Evolutionary conservation across 2,113 vertebrate species (phyloP).

Genomic region (Dryoscopus gambensis): DNA sequence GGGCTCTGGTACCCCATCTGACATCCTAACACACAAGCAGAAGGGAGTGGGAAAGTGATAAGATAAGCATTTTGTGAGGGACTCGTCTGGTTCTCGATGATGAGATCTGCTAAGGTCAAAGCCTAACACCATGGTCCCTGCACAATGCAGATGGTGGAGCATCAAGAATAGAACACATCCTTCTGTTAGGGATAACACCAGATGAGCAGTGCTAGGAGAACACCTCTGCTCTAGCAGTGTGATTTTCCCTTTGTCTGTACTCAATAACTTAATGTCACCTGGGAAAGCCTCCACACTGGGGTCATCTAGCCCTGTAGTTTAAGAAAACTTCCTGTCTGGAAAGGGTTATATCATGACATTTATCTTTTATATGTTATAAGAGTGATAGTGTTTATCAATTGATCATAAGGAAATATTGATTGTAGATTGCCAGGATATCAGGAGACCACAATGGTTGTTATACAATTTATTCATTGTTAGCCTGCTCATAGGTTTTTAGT

Average conservation of each 20-base stretch:
- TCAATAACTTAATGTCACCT: background rate
- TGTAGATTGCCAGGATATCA: background rate
- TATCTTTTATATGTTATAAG: background rate
- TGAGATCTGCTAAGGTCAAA: background rate
- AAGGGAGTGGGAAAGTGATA: background rate
- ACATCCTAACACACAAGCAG: background rate
- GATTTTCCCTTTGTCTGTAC: background rate
- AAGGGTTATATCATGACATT: background rate
- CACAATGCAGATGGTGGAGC: background rate
- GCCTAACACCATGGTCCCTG: background rate
- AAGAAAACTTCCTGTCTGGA: background rate
- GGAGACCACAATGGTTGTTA: background rate
- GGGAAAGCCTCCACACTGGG: background rate
- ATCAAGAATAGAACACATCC: background rate
- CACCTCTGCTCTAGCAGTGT: accelerated
- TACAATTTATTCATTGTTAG: background rate
- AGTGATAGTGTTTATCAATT: background rate
- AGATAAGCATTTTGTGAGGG: background rate
- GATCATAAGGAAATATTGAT: background rate
- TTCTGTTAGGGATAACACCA: background rate
- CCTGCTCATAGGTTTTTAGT: background rate
- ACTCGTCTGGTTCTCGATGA: accelerated
- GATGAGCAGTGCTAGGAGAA: background rate
- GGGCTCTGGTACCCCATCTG: background rate
- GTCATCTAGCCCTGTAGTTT: background rate